Base-by-base conservation (phyloP, 2,797 vertebrate genomes). In the Gymnothorax reevesii region DNA sequence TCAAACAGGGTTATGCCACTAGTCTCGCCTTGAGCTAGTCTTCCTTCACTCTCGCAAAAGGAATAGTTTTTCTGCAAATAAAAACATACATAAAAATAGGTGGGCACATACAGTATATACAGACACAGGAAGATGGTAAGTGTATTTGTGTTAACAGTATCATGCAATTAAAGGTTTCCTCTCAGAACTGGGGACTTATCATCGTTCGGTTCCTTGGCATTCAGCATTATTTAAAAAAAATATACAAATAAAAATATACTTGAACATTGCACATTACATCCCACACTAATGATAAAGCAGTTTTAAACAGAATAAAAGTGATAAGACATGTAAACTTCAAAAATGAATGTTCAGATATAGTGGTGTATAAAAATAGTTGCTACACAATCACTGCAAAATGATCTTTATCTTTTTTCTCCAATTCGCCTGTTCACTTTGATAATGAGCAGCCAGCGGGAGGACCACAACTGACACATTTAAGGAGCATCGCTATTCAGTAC, bases 361-460 rank as follows among this genome's bases (percentile, higher is more conserved):
- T 84, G 89, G 57, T 86, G 90, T 95, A 95, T 93, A 96, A 95
- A 96, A 95, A 96, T 95, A 96, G 92, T 94, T 94, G 93, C 93
- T 93, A 95, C 93, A 91, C 90, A 83, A 54, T 85, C 85, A 87
- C 82, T 90, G 75, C 71, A 87, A 73, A 15, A n/a, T 79, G 64
- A 85, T 42, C 3, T 83, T 79, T 17, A 17, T 79, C 8, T 79
- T 84, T 86, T 89, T 89, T 75, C 84, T 86, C 88, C 49, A 17
- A 52, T 52, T 82, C 79, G 85, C 83, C 75, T 69, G 83, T 71
- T 64, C 85, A 85, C 83, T 85, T 83, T 52, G 82, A 71, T 57
- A 75, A 42, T 9, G 85, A 66, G 71, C 83, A n/a, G 62, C 80
- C 10, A 20, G 42, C 42, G 69, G 33, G 57, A 66, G 52, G 57